Evolutionary conservation across 1,140 invertebrate genomes (phyloP), one percentile per base, ranked within the genome.

Genomic region (Mycetomoellerius zeteki): DNA sequence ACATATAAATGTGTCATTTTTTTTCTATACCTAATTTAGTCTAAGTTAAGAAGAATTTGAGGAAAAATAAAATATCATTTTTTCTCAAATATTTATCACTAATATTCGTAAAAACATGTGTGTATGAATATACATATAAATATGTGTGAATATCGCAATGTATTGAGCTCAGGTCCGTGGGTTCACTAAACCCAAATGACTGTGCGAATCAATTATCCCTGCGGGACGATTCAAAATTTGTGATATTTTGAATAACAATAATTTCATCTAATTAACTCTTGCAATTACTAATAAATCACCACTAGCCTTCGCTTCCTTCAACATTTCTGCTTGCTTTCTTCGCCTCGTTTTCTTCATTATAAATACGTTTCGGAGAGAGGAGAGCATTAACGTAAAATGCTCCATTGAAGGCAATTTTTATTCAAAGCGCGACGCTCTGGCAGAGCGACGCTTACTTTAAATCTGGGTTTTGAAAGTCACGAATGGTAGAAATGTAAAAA

Each of bases 321-420:
- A n/a, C 62, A 60, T 78, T 60, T 73, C 50, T 30, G 19, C 21
- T 50, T 47, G 10, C 54, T 69, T 77, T 71, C 75, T 52, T 76
- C 47, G n/a, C 56, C 16, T 65, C 50, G 33, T 80, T 65, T 76
- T 60, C 43, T 71, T 76, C 80, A 27, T 65, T 60, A 58, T 82
- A 65, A 73, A 64, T 80, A 77, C 77, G 27, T 69, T 82, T 50
- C 77, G 12, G 37, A 30, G 1, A 60, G 87, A 86, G 64, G 33
- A 6, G 33, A 52, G 92, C 87, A 92, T 92, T 94, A 94, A 94
- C 93, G 92, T 93, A 94, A 94, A 95, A 92, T 93, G 93, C 92
- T 92, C 89, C 92, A 94, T 94, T 94, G 93, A 95, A 92, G 93
- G 92, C 93, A 92, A 95, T 94, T 94, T 94, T 94, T 94, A 95